Evolutionary conservation across 2,888 invertebrate genomes (phyloP), one percentile per base, ranked within the genome.

Genomic region (Cheilosia impressa): DNA sequence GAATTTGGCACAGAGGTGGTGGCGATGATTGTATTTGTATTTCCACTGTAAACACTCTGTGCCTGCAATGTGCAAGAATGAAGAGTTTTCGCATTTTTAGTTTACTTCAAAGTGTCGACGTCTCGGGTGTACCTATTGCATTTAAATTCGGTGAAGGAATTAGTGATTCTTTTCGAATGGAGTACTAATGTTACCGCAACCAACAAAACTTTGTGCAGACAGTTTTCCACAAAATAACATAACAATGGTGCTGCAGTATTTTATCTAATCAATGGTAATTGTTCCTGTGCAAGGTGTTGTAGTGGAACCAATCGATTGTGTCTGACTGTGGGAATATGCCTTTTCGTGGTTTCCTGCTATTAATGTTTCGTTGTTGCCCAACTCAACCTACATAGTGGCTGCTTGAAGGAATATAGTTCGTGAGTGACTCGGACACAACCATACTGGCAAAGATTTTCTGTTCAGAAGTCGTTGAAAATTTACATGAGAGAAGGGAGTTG

Each of bases 221-320:
- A 72, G 66, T 45, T 34, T 66, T 22, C 24, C 22, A 52, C 13
- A 50, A 10, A 22, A 50, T 13, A 19, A 66, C 43, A 63, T 63
- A 50, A 60, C 22, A 5, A 72, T 72, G 57, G 47, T 77, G 60
- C 68, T 72, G 76, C 72, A 52, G 77, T 76, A 53, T 38, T 81
- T 81, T 68, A 72, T 72, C 68, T 85, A 81, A 77, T 81, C 62
- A 85, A 85, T 77, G 85, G 81, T 85, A 81, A 57, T 60, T 9
- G 34, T 55, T 62, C 19, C 55, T 60, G 66, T 45, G 55, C 24
- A 31, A 24, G 24, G 71, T 76, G 57, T 57, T 38, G 41, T 68
- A 52, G 66, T 71, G 57, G 45, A 53, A 41, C 55, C 58, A 76
- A 75, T 80, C 84, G 71, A 80, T 80, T 75, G 13, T 65, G 43